Conservation (phyloP, 2,888 invertebrate genomes). For the Oxystoma pomonae region DNA sequence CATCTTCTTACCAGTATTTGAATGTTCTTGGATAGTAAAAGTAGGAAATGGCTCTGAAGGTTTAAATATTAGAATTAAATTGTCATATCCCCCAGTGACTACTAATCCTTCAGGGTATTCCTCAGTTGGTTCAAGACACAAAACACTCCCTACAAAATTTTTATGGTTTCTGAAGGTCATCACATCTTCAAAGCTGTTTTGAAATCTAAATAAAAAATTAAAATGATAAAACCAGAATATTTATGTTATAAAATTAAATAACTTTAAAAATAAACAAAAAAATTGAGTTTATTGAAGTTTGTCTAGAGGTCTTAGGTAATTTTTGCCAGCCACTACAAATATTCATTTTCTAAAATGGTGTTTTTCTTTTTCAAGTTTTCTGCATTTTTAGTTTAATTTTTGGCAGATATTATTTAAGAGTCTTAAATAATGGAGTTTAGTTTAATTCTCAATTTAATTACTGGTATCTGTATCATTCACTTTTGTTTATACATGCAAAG, state of each 20-base stretch:
- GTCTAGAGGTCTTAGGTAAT: not conserved
- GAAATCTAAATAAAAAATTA: conserved; percentile 53
- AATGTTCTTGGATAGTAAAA: conserved; percentile 71
- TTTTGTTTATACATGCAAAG: too few relatives aligned
- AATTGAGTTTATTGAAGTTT: too few relatives aligned
- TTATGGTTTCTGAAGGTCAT: conserved; percentile 74
- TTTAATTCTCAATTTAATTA: too few relatives aligned
- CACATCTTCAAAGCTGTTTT: conserved; percentile 60
- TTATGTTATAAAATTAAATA: not conserved
- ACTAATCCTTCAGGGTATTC: conserved; percentile 73
- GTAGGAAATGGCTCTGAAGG: conserved; percentile 65
- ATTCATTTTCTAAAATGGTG: too few relatives aligned
- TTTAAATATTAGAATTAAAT: conserved; percentile 73
- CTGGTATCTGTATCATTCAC: too few relatives aligned
- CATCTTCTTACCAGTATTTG: conserved; percentile 59
- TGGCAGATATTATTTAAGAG: too few relatives aligned
- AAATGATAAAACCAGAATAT: conserved; percentile 28
- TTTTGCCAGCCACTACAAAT: too few relatives aligned
- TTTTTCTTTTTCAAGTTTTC: too few relatives aligned
- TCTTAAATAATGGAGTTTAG: too few relatives aligned
- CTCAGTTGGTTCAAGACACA: conserved; percentile 67
- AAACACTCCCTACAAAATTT: conserved; percentile 82
- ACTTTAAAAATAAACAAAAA: conserved; percentile 3
- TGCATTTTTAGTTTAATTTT: too few relatives aligned
- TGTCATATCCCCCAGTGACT: conserved; percentile 87